Conservation (phyloP, 2,797 vertebrate species). For the Eulemur coronatus region DNA sequence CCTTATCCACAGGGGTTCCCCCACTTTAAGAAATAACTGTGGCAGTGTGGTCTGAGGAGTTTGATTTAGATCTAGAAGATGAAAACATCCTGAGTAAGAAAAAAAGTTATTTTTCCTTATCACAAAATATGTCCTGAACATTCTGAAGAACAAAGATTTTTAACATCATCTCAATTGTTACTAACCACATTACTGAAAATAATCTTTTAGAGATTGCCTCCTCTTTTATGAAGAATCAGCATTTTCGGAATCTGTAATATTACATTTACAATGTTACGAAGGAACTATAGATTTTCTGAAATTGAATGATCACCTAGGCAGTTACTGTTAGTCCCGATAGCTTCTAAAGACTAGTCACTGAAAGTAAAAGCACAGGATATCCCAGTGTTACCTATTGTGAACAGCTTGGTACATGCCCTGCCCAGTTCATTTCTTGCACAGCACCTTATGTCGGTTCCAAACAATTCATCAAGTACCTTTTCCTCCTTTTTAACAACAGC, state of each 20-base stretch:
- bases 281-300: not conserved
- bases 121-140: not conserved
- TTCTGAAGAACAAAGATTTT: not conserved
- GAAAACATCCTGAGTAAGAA: slow-evolving; percentile 60
- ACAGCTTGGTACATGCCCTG: slow-evolving; percentile 89
- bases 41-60: slow-evolving; percentile 65
- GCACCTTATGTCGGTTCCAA: slow-evolving; percentile 85
- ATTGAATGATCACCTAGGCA: not conserved
- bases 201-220: not conserved
- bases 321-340: not conserved
- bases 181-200: not conserved
- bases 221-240: not conserved
- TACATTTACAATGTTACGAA: not conserved
- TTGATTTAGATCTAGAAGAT: slow-evolving; percentile 83
- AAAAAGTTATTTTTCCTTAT: not conserved
- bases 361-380: not conserved
- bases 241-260: not conserved
- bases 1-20: slow-evolving; percentile 86
- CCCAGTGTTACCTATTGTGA: slow-evolving; percentile 90
- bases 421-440: slow-evolving; percentile 91
- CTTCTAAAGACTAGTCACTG: not conserved
- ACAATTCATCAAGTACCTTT: slow-evolving; percentile 70
- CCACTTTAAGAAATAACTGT: slow-evolving; percentile 82
- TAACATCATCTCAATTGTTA: not conserved
- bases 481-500: slow-evolving; percentile 50